These are phyloP conservation scores for Galendromus occidentalis DNA, from an alignment of 1,140 invertebrate species.

Conservation along the genomic window DNA sequence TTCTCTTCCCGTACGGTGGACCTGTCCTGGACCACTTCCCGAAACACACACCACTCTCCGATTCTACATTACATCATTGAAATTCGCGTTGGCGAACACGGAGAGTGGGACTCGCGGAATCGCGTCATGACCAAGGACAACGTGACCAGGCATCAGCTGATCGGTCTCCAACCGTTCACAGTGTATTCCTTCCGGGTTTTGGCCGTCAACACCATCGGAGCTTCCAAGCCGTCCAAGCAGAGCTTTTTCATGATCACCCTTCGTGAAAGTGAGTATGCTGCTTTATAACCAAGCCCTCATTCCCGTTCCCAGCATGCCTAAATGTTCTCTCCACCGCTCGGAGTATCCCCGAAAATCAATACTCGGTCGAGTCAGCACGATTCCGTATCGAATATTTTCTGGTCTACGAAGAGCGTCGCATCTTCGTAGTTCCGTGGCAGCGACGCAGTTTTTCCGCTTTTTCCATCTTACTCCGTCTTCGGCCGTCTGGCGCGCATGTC, in stretches of 20 bases:
- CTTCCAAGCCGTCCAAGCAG: conserved; percentile 44
- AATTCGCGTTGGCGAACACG: conserved; percentile 30
- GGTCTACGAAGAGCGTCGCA: too few species aligned
- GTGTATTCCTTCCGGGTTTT: conserved; percentile 51
- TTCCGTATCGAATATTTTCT: too few species aligned
- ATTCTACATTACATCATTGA: conserved; percentile 51
- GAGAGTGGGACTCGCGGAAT: conserved; percentile 23
- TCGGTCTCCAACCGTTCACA: conserved; percentile 44
- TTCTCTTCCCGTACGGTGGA: conserved; percentile 51
- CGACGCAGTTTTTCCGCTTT: too few species aligned
- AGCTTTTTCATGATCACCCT: conserved; percentile 55
- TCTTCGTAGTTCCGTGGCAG: too few species aligned
- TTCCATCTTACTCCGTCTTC: too few species aligned
- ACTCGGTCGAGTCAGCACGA: too few species aligned
- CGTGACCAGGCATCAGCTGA: conserved; percentile 35
- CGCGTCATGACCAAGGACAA: conserved; percentile 43
- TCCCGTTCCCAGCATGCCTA: too few species aligned
- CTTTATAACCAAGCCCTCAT: too few species aligned
- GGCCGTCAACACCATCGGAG: conserved; percentile 47
- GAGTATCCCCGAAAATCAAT: too few species aligned
- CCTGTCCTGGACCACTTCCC: conserved; percentile 49
- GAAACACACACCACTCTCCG: conserved; percentile 44
- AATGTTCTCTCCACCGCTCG: too few species aligned
- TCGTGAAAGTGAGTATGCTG: conserved; percentile 45
- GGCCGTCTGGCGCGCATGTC: too few species aligned